Base-by-base conservation (phyloP, 1,140 invertebrate genomes). In the Pseudomyrmex flavicornis region DNA sequence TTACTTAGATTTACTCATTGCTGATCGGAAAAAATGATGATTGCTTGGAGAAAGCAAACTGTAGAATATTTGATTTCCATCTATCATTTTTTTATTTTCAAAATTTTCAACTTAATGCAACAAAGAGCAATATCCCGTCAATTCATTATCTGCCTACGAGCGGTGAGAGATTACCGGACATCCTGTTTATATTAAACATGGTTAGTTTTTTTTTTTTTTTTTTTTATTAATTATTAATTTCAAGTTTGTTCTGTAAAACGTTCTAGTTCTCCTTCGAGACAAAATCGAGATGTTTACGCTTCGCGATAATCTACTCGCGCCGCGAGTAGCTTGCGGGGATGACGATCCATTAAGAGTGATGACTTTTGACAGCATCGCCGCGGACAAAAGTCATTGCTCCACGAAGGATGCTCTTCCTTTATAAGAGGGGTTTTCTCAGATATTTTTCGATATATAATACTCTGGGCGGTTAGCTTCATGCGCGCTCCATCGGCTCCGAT, bases 401-500 rank as follows among this genome's bases (percentile, higher is more conserved):
- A 82, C 83, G 86, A 86, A 88, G 90, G 87, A 80, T 74, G 82
- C 56, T 84, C 84, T 50, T 35, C 35, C 35, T 35, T 35, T 35
- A 35, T 35, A 63, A 61, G 88, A 89, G 88, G 89, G 86, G 86
- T 91, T 91, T 92, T 87, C 89, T 90, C 83, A 54, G 83, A 91
- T 91, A 92, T 92, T 92, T 91, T 92, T 91, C 88, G 93, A 93
- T 88, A 91, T 89, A 92, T 90, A 92, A 93, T 93, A 90, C 92
- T 90, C 86, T 89, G 91, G 90, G 91, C 89, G 91, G 92, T 93
- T 93, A 93, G 92, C 88, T 89, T 89, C 88, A 85, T 90, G 88
- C 70, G 90, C 92, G 92, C 89, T 89, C 91, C 92, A 93, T 93
- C 92, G 88, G 90, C 73, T 92, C 89, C 90, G 92, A 93, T 93